A percentile compares a stretch with the other conserved stretches of the same genome.
These are phyloP conservation scores for Illadopsis cleaveri DNA, from an alignment of 2,113 vertebrate genomes.

Conservation along the genomic window DNA sequence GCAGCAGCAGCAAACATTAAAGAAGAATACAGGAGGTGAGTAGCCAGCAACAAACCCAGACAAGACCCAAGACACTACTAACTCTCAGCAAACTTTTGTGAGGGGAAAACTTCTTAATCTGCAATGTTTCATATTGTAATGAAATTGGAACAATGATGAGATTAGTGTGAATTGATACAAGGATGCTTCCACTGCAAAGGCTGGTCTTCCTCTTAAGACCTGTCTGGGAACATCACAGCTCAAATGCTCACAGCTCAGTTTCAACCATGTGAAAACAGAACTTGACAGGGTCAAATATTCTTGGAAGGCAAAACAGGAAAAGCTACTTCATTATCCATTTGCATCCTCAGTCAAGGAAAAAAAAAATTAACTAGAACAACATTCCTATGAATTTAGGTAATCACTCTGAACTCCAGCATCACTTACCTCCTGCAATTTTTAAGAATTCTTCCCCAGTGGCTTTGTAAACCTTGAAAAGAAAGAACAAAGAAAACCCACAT, in stretches of 20 bases:
- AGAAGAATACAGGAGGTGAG: not conserved
- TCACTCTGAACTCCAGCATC: not conserved
- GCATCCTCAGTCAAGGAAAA: not conserved
- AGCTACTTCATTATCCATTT: not conserved
- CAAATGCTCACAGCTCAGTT: not conserved
- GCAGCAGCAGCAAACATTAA: not conserved
- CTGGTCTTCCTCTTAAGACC: not conserved
- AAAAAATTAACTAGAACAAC: not conserved
- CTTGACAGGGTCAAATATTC: not conserved
- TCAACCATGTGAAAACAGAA: not conserved
- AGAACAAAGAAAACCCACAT: not conserved
- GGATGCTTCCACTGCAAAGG: not conserved
- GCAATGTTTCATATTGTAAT: not conserved
- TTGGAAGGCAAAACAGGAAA: slow-evolving; percentile 20
- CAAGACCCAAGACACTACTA: slow-evolving; percentile 21
- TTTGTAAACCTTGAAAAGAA: slow-evolving; percentile 87
- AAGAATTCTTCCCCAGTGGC: slow-evolving; percentile 95
- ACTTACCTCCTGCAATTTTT: slow-evolving; percentile 97
- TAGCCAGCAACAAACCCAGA: not conserved
- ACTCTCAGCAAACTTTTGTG: slow-evolving; percentile 79
- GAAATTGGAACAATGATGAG: not conserved
- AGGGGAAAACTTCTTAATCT: not conserved
- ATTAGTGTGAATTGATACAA: not conserved
- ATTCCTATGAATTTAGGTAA: not conserved
- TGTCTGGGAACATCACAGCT: not conserved